Base-by-base conservation (phyloP, 2,888 invertebrate genomes). In the Plusia festucae region DNA sequence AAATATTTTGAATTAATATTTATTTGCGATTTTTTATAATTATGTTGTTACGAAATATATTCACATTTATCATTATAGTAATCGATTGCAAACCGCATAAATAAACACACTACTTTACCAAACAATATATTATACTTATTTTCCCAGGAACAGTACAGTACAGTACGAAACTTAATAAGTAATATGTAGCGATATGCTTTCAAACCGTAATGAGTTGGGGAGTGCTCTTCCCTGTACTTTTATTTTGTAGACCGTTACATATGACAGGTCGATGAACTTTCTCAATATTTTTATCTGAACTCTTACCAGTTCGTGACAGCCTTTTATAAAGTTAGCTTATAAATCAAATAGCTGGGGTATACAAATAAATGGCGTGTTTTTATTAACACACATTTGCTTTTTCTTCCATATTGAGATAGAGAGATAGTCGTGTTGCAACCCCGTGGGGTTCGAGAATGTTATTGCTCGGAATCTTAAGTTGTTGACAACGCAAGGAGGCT, bases 191-290 rank as follows among this genome's bases (percentile, higher is more conserved):
- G 73, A 78, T 82, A 81, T 78, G 81, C 84, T 87, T 81, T 86
- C 86, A 85, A 87, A 85, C 80, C 76, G 77, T 85, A 85, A 87
- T 86, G 86, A 86, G 85, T 72, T 70, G 55, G 72, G 70, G 84
- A 87, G 87, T 87, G 87, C 85, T 70, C 79, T 87, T 87, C 79
- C 87, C 80, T 86, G 86, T 86, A 78, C 81, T 53, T 62, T 70
- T 71, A 76, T 76, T 83, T 70, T 70, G 79, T 82, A 81, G 86
- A 81, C 83, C 82, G 77, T 81, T 69, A 71, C 67, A 66, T 60
- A 74, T 75, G 75, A 70, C 59, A 69, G 68, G 81, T 61, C 67
- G 72, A 78, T 81, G 75, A 75, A 79, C 81, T 79, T 72, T 57
- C 53, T 56, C 75, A 70, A 81, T 78, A 79, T 74, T 77, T 80